Evolutionary conservation across 1,140 invertebrate genomes (phyloP), one percentile per base, ranked within the genome.

Genomic region (Brachionus asplanchnoidis): DNA sequence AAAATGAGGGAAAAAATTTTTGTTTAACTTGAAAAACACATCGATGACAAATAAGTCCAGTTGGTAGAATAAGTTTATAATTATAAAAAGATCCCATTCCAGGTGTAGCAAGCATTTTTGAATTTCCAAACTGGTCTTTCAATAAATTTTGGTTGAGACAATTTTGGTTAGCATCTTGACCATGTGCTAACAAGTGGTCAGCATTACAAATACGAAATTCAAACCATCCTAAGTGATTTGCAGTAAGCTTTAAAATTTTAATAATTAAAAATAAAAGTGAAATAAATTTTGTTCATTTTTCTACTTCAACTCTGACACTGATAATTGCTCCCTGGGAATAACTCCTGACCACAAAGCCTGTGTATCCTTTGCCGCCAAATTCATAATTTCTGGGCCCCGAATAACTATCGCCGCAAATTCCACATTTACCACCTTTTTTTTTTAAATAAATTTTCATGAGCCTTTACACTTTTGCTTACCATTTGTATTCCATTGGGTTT

Each of bases 171-270:
- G 65, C 80, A 46, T 66, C 60, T 68, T 32, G 4, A 26, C 73
- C 73, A 14, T 36, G 6, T 23, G 42, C 73, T 26, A 77, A 6
- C 46, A 77, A 77, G 12, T 23, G 23, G 46, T 79, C 60, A 7
- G 36, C 53, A 50, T 66, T 66, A 85, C 87, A 88, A 1, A 88
- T 60, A 42, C 85, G 86, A 80, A 87, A 87, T 75, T 87, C 87
- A 46, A 87, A 86, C 84, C 85, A 88, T 6, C 88, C 88, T 8
- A 65, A 75, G 65, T 88, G 88, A 85, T 87, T 87, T 17, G 87
- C 86, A n/a, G 87, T 88, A 5, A 88, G 44, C 87, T 95, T 93
- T 70, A 44, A 8, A 75, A 44, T 44, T 70, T 68, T 28, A 8
- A n/a, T 36, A n/a, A 32, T 17, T n/a, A 3, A n/a, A 14, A 17